phyloP scores from a whole-genome alignment of 2,113 vertebrate genomes.

The Myanophis thanlyinensis region DNA sequence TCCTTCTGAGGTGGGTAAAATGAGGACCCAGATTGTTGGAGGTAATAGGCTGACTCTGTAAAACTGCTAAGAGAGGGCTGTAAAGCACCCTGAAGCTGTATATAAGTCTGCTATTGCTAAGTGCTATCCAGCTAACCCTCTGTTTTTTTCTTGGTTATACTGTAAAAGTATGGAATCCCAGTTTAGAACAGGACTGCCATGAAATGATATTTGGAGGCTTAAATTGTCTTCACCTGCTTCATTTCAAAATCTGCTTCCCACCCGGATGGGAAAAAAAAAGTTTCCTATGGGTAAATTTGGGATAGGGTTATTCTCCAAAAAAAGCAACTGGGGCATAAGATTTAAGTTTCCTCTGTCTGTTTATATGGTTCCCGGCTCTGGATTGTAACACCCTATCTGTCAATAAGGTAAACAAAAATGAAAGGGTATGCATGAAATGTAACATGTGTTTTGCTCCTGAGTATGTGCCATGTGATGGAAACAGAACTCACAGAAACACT shows the following conservation, averaged over 20 bases:
- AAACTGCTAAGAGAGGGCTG: not conserved
- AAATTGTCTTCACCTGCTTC: not conserved
- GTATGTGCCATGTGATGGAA: not conserved
- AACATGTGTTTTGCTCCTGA: not conserved
- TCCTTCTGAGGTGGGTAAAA: not conserved
- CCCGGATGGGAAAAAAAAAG: not conserved
- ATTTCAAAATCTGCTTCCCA: not conserved
- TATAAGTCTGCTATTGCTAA: not conserved
- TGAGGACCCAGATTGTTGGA: not conserved
- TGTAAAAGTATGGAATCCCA: not conserved
- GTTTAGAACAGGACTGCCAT: not conserved
- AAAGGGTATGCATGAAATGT: not conserved
- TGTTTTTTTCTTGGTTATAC: not conserved
- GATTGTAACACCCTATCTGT: not conserved
- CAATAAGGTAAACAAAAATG: not conserved
- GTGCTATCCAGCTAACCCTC: not conserved
- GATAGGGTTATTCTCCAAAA: not conserved
- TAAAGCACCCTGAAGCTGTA: not conserved
- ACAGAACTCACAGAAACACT: not conserved
- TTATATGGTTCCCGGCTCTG: not conserved
- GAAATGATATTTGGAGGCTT: not conserved
- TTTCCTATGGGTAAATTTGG: not conserved
- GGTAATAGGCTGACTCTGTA: not conserved
- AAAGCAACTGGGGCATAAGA: not conserved
- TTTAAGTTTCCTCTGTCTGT: not conserved